A percentile compares a stretch with the other conserved stretches of the same genome.
phyloP scores from a whole-genome alignment of 2,113 vertebrate species.

The Notiomystis cincta region DNA sequence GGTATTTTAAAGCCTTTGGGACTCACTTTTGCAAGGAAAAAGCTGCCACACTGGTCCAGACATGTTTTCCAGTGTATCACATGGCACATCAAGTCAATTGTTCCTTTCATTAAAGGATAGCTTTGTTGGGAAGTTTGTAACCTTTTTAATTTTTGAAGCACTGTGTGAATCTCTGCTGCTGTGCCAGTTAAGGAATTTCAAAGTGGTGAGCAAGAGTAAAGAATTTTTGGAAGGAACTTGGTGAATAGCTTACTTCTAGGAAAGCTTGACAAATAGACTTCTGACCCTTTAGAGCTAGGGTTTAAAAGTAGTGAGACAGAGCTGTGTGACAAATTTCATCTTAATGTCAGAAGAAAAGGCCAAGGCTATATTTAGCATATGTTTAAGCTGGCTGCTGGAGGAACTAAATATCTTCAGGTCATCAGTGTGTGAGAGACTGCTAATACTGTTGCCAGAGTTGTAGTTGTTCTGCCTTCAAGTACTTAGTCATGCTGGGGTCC shows the following conservation, averaged over 20 bases:
- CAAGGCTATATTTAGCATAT: conserved; percentile 59
- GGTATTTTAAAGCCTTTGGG: neutral
- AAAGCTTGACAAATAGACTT: neutral
- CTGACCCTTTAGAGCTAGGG: neutral
- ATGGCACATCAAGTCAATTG: neutral
- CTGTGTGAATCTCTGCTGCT: neutral
- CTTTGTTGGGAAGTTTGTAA: neutral
- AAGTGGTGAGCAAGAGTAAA: neutral
- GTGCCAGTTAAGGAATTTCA: neutral
- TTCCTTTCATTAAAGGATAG: neutral
- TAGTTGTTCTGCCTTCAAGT: neutral
- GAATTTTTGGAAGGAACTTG: neutral
- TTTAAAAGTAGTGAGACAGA: neutral
- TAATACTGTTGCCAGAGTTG: neutral
- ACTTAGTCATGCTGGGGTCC: neutral
- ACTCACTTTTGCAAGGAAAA: neutral
- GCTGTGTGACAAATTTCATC: conserved; percentile 11
- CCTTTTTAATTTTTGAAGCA: neutral
- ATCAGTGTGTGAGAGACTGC: neutral
- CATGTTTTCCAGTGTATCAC: neutral
- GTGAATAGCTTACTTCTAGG: neutral
- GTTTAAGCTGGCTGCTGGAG: conserved; percentile 28
- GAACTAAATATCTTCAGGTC: conserved; percentile 48
- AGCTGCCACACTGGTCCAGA: neutral
- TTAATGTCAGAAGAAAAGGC: conserved; percentile 67